Percentiles rank a stretch among this genome's conserved stretches.
phyloP scores from a whole-genome alignment of 1,140 invertebrate species.

The Ostrea edulis region DNA sequence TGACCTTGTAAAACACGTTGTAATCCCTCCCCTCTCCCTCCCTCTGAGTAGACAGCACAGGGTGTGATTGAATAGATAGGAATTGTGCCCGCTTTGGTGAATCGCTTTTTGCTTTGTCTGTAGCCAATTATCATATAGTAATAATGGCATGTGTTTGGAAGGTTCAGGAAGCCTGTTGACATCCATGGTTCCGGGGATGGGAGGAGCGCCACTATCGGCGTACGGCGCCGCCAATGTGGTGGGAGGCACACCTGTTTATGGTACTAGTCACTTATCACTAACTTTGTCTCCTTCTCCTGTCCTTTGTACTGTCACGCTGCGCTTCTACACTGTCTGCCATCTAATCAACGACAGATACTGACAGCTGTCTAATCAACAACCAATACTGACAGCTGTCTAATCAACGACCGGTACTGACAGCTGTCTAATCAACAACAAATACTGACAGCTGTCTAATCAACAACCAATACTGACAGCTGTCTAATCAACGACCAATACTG shows the following conservation, averaged over 20 bases:
- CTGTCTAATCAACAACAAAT: neutral
- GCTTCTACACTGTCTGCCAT: slow-evolving; percentile 17
- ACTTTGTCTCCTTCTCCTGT: slow-evolving; percentile 46
- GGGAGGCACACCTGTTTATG: slow-evolving; percentile 79
- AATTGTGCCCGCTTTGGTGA: slow-evolving; percentile 5
- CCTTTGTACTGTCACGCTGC: slow-evolving; percentile 28
- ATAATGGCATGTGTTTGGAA: slow-evolving; percentile 79
- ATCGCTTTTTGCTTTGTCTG: slow-evolving; percentile 35
- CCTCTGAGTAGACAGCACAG: neutral
- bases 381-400: neutral
- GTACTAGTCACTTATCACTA: slow-evolving; percentile 55
- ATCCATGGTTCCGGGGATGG: slow-evolving; percentile 85
- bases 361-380: neutral
- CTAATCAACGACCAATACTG: neutral
- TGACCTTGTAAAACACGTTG: neutral
- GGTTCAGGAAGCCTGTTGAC: slow-evolving; percentile 90
- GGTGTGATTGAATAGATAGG: neutral
- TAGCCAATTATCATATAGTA: slow-evolving; percentile 34
- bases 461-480: neutral
- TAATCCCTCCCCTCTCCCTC: neutral
- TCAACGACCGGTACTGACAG: neutral
- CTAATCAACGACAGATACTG: neutral
- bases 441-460: neutral
- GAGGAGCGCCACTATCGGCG: slow-evolving; percentile 83
- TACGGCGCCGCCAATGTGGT: slow-evolving; percentile 84